phyloP scores from a whole-genome alignment of 2,797 vertebrate genomes.

The Xenops minutus region DNA sequence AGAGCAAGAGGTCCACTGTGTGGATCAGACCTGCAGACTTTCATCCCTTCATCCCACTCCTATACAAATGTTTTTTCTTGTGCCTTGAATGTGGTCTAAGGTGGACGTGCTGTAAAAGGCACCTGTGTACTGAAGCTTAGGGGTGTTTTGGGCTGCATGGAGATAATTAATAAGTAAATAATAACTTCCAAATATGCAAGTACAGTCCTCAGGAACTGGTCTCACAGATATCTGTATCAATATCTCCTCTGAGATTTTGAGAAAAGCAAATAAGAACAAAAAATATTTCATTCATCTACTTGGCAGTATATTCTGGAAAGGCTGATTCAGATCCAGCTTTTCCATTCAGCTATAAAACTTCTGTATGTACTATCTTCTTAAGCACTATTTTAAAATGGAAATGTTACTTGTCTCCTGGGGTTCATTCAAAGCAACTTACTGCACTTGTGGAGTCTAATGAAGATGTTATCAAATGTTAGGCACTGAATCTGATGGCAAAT shows the following conservation, averaged over 20 bases:
- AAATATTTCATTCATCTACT: conserved; percentile 20
- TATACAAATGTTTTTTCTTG: background rate
- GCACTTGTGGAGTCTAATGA: background rate
- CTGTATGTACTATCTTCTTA: background rate
- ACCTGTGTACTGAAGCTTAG: background rate
- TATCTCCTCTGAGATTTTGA: background rate
- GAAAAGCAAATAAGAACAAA: background rate
- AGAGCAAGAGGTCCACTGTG: background rate
- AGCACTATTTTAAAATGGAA: conserved; percentile 15
- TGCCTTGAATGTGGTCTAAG: background rate
- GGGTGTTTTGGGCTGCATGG: background rate
- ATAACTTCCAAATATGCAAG: background rate
- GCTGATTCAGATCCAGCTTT: conserved; percentile 5
- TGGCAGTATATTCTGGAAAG: conserved; percentile 1
- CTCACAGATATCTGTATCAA: background rate
- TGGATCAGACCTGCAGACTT: background rate
- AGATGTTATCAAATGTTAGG: background rate
- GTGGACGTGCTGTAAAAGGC: background rate
- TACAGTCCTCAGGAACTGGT: background rate
- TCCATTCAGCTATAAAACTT: conserved; percentile 23
- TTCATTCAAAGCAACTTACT: background rate
- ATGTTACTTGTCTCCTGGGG: background rate
- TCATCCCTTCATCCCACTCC: background rate
- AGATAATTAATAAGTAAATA: background rate
- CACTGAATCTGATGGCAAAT: background rate